Evolutionary conservation across 2,888 invertebrate species (phyloP).

Genomic region (Pheosia tremula): DNA sequence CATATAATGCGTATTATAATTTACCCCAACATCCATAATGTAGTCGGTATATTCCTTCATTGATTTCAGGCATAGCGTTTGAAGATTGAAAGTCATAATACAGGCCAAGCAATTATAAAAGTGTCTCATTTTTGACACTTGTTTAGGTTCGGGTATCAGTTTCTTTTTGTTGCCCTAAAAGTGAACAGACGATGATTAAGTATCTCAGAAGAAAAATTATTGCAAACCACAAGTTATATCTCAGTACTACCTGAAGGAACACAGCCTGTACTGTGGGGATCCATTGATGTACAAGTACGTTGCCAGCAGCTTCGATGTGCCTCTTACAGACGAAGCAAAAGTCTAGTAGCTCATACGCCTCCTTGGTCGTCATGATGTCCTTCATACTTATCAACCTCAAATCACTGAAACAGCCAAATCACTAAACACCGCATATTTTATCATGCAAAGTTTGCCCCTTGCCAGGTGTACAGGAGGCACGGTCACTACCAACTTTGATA

Average conservation of each 20-base stretch:
- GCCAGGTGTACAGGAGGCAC: too few species aligned
- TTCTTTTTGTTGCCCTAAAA: constrained; percentile 87
- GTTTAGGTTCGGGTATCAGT: constrained; percentile 87
- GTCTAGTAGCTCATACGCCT: constrained; percentile 87
- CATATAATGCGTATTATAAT: constrained; percentile 24
- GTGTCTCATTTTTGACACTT: constrained; percentile 86
- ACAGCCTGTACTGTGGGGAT: constrained; percentile 86
- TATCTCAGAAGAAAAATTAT: too few species aligned
- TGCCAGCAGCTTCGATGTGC: constrained; percentile 87
- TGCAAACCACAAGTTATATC: not conserved
- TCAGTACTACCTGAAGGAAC: constrained; percentile 80
- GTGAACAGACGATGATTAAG: not conserved
- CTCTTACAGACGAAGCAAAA: constrained; percentile 84
- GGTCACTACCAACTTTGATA: too few species aligned
- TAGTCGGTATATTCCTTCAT: constrained; percentile 91
- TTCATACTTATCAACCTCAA: constrained; percentile 85
- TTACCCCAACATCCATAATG: constrained; percentile 90
- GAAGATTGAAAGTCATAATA: constrained; percentile 95
- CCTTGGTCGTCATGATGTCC: constrained; percentile 82
- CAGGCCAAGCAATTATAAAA: constrained; percentile 94
- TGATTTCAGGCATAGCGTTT: constrained; percentile 91
- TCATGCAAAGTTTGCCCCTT: too few species aligned
- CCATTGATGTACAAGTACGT: constrained; percentile 86
- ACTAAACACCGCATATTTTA: too few species aligned
- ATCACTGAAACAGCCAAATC: constrained; percentile 67